phyloP scores from a whole-genome alignment of 2,888 invertebrate genomes.

The Lymantria dispar region DNA sequence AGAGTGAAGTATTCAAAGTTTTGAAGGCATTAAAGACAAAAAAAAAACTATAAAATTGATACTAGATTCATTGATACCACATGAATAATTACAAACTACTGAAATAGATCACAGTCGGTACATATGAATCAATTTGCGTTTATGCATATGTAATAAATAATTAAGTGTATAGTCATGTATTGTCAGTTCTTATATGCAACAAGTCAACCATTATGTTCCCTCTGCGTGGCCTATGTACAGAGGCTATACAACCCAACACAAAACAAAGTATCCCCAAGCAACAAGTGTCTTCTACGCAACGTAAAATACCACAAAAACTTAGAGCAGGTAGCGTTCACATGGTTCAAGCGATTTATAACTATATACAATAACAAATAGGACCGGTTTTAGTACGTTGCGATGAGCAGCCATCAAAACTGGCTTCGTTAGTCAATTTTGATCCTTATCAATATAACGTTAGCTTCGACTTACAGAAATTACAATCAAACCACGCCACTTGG shows the following conservation, averaged over 20 bases:
- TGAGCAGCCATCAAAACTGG: constrained; percentile 43
- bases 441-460: constrained; percentile 41
- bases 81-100: too few species aligned
- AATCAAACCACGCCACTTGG: constrained; percentile 39
- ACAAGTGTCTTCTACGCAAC: constrained; percentile 77
- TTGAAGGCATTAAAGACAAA: too few species aligned
- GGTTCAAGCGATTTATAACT: constrained; percentile 62
- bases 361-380: constrained; percentile 58
- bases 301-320: constrained; percentile 72
- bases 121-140: too few species aligned
- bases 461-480: constrained; percentile 27
- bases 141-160: too few species aligned
- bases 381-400: constrained; percentile 58
- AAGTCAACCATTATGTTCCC: constrained; percentile 2
- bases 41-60: too few species aligned
- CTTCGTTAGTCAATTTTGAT: constrained; percentile 49
- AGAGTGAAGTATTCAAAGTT: too few species aligned
- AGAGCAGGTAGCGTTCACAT: constrained; percentile 65
- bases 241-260: constrained; percentile 40
- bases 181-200: background rate
- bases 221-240: constrained; percentile 25
- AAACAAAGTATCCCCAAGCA: constrained; percentile 67
- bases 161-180: too few species aligned
- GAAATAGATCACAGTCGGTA: too few species aligned
- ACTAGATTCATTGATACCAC: too few species aligned